Percentiles rank a stretch among this genome's conserved stretches.
Conservation (phyloP, 2,888 invertebrate species). For the Galeopsomyia nigrocyanea region DNA sequence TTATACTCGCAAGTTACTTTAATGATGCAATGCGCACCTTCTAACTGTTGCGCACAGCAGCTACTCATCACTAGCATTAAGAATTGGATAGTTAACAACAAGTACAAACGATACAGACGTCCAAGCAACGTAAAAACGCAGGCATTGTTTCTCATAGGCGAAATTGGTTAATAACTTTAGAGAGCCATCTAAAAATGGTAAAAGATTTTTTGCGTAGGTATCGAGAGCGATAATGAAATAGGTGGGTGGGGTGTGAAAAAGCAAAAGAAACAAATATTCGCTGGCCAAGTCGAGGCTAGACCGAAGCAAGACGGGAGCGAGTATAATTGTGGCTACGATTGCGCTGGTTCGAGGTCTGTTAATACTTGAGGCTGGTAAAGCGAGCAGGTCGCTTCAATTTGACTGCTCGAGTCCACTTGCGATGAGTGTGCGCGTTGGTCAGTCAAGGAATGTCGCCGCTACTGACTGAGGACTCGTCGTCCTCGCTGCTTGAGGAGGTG, state of each 20-base stretch:
- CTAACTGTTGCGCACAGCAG: constrained; percentile 1
- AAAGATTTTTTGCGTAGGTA: not conserved
- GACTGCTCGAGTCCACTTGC: constrained; percentile 35
- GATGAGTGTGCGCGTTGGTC: constrained; percentile 39
- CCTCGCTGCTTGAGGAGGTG: constrained; percentile 66
- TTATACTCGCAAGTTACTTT: constrained; percentile 4
- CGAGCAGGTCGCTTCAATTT: constrained; percentile 20
- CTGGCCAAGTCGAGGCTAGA: too few relatives aligned
- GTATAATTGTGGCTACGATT: too few relatives aligned
- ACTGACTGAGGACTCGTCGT: constrained; percentile 65
- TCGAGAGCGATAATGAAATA: too few relatives aligned
- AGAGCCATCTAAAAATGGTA: constrained; percentile 3
- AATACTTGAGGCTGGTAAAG: constrained; percentile 30
- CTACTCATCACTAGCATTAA: not conserved
- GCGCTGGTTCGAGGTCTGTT: too few relatives aligned
- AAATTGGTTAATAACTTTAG: constrained; percentile 15
- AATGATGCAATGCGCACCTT: not conserved
- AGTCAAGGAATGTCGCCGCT: constrained; percentile 65
- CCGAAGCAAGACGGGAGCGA: too few relatives aligned
- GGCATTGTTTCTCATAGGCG: not conserved
- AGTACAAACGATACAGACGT: constrained; percentile 8
- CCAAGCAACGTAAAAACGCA: constrained; percentile 4
- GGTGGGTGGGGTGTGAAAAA: not conserved
- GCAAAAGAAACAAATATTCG: too few relatives aligned
- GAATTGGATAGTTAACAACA: not conserved